Conservation (phyloP, 23 tunicate genomes). For the Halocynthia roretzi region DNA sequence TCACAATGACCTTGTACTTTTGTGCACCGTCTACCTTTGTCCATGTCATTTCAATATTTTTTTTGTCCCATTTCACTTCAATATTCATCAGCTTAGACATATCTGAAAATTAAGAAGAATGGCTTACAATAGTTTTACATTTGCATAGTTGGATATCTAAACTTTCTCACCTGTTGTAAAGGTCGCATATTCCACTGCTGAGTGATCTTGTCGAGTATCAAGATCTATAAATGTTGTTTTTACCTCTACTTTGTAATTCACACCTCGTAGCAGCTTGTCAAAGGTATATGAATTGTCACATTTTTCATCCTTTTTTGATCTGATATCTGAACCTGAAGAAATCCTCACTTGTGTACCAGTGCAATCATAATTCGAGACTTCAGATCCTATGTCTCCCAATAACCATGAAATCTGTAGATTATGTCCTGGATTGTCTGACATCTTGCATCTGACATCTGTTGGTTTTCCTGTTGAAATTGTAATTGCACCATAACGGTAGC, state of each 20-base stretch:
- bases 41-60: neutral
- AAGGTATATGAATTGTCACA: too few relatives aligned
- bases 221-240: conserved; percentile 1
- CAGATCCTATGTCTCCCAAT: too few relatives aligned
- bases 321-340: too few relatives aligned
- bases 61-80: neutral
- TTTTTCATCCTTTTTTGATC: too few relatives aligned
- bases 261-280: too few relatives aligned
- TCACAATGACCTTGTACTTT: neutral
- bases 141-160: neutral
- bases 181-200: neutral
- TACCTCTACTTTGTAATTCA: neutral
- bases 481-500: too few relatives aligned
- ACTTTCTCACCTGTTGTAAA: neutral
- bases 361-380: too few relatives aligned
- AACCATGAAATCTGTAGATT: too few relatives aligned
- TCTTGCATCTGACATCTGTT: too few relatives aligned
- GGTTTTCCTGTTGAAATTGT: too few relatives aligned
- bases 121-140: neutral
- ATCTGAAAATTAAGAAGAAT: neutral
- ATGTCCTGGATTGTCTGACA: too few relatives aligned
- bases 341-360: too few relatives aligned
- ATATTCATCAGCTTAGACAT: neutral
- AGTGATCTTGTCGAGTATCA: neutral
- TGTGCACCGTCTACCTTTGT: neutral